A percentile compares a stretch with the other conserved stretches of the same genome.
phyloP scores from a whole-genome alignment of 2,113 vertebrate genomes.

The Campylorhamphus procurvoides region DNA sequence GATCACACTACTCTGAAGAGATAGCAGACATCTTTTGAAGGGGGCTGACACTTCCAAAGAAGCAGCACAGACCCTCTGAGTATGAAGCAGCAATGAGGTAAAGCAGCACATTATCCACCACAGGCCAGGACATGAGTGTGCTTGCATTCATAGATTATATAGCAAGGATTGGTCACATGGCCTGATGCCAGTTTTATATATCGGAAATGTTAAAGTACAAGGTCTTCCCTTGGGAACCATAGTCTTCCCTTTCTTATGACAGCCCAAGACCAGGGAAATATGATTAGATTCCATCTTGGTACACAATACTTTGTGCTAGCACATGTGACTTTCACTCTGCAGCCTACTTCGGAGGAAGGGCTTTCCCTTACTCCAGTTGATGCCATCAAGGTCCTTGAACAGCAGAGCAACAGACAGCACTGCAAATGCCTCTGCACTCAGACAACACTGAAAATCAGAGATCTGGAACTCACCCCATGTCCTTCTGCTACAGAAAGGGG shows the following conservation, averaged over 20 bases:
- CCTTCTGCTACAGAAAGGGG: background rate
- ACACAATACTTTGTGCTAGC: background rate
- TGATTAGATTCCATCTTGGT: background rate
- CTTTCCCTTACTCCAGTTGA: background rate
- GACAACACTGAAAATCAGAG: background rate
- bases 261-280: background rate
- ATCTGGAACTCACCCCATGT: background rate
- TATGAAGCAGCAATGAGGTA: background rate
- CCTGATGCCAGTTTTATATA: background rate
- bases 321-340: background rate
- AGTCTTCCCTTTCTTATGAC: background rate
- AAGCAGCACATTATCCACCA: background rate
- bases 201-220: background rate
- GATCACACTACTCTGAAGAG: background rate
- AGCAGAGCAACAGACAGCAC: background rate
- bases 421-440: background rate
- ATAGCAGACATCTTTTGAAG: background rate
- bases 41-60: background rate
- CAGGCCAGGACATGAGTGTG: accelerated
- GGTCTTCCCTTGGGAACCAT: background rate
- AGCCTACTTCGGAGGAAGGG: background rate
- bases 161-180: background rate
- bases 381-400: background rate
- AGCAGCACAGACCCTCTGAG: background rate
- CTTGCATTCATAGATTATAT: accelerated